Percentiles rank a stretch among this genome's conserved stretches.
These are phyloP conservation scores for Dione vanillae DNA, from an alignment of 2,888 invertebrate species.

Conservation along the genomic window DNA sequence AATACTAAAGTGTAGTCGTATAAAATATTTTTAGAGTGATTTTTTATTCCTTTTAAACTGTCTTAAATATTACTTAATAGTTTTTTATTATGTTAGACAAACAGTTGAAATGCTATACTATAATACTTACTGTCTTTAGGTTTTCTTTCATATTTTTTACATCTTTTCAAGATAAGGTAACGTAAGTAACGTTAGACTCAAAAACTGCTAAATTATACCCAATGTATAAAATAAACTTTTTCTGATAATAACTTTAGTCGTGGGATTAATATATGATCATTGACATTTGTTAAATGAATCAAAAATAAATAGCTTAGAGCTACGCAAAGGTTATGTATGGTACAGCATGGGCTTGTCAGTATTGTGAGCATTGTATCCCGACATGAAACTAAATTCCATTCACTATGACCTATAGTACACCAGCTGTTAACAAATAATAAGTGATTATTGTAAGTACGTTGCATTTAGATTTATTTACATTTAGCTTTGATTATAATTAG, in stretches of 20 bases:
- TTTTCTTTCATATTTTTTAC: neutral
- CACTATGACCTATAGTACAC: neutral
- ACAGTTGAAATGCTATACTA: too few relatives aligned
- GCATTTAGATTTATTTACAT: too few relatives aligned
- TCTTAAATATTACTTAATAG: too few relatives aligned
- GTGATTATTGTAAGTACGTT: too few relatives aligned
- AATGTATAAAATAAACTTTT: neutral
- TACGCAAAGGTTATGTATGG: neutral
- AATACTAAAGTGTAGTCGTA: neutral
- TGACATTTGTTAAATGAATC: neutral
- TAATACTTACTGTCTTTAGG: too few relatives aligned
- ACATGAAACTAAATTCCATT: conserved; percentile 7
- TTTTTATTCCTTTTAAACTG: neutral
- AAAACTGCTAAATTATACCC: neutral
- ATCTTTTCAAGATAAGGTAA: too few relatives aligned
- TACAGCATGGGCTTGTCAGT: conserved; percentile 3
- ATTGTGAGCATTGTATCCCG: neutral
- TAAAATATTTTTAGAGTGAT: neutral
- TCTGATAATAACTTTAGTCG: neutral
- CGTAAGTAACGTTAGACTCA: too few relatives aligned
- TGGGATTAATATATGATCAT: neutral
- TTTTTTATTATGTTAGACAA: too few relatives aligned
- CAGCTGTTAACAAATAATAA: too few relatives aligned
- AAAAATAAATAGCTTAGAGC: neutral
- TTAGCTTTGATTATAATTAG: too few relatives aligned